Evolutionary conservation across 1,140 invertebrate genomes (phyloP), one percentile per base, ranked within the genome.

Genomic region (Leptoteleia sp.): DNA sequence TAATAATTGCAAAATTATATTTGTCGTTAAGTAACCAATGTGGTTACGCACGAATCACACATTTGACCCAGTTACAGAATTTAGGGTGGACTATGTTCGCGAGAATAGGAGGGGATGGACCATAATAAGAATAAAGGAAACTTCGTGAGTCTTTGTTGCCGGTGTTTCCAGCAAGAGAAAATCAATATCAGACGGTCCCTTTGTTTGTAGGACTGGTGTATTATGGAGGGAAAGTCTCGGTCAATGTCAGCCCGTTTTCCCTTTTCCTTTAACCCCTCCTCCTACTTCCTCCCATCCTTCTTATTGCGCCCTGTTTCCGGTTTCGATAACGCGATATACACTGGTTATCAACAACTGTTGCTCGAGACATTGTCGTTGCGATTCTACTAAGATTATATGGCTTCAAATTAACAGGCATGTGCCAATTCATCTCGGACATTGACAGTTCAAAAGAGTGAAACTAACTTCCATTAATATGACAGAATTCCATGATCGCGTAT

Each of bases 181-280:
- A 87, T 88, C 86, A 85, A 88, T 88, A 88, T 79, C 61, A 79
- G 68, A 79, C 76, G 72, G 76, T 82, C 68, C 83, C 84, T 88
- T 87, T 86, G 85, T 86, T 83, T 82, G 82, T 71, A 54, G 61
- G 73, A 64, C 59, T 67, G 52, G 52, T 62, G 45, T 77, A 78
- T 83, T 83, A 82, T 79, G 75, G 80, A 81, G 68, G 76, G 62
- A 79, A 82, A 81, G 45, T 43, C 64, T 64, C 31, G 62, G 65
- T 80, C 59, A 71, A 71, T 77, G 65, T 70, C 76, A 70, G 50
- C 25, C 29, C 45, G 25, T 42, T 47, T 67, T 57, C 43, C 54
- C 31, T 59, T 52, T 43, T 65, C 50, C 50, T 15, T 55, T 8
- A 33, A 42, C 38, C 29, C 31, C 25, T 1, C 35, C 17, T 13